These are phyloP conservation scores for Mechanitis messenoides DNA, from an alignment of 2,888 invertebrate genomes.

Conservation along the genomic window DNA sequence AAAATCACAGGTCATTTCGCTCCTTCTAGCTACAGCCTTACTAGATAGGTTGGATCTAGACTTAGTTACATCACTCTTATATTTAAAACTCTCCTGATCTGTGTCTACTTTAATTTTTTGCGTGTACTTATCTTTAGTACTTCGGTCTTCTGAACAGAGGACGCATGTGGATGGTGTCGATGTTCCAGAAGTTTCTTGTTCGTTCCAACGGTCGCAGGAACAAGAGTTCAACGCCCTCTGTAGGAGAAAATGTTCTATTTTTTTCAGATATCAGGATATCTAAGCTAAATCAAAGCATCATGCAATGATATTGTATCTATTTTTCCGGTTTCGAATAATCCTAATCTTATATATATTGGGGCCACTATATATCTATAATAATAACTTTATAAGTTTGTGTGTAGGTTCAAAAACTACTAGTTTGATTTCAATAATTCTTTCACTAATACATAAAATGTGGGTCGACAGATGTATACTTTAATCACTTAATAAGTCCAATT, in stretches of 20 bases:
- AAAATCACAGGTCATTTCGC: slow-evolving; percentile 47
- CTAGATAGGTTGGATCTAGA: slow-evolving; percentile 12
- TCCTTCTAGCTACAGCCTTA: slow-evolving; percentile 28
- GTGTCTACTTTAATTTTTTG: slow-evolving; percentile 14
- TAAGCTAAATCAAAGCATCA: slow-evolving; percentile 2
- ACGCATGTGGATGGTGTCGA: slow-evolving; percentile 64
- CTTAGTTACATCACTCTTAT: slow-evolving; percentile 29
- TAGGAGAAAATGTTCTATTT: slow-evolving; percentile 51
- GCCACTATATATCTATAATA: no score
- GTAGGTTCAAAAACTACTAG: no score
- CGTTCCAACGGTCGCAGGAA: slow-evolving; percentile 52
- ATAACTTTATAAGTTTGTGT: no score
- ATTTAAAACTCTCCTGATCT: slow-evolving; percentile 6
- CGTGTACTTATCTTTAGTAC: slow-evolving; percentile 44
- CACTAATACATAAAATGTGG: no score
- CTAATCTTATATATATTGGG: no score
- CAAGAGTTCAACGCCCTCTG: slow-evolving; percentile 56
- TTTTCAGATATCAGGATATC: slow-evolving; percentile 32
- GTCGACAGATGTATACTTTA: no score
- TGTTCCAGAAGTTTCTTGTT: slow-evolving; percentile 39
- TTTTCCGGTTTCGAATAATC: neutral
- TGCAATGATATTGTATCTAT: neutral
- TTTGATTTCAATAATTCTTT: no score
- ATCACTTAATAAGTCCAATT: no score
- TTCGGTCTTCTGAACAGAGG: slow-evolving; percentile 50